Conservation (phyloP, 2,888 invertebrate genomes). For the Chalcis sispes region DNA sequence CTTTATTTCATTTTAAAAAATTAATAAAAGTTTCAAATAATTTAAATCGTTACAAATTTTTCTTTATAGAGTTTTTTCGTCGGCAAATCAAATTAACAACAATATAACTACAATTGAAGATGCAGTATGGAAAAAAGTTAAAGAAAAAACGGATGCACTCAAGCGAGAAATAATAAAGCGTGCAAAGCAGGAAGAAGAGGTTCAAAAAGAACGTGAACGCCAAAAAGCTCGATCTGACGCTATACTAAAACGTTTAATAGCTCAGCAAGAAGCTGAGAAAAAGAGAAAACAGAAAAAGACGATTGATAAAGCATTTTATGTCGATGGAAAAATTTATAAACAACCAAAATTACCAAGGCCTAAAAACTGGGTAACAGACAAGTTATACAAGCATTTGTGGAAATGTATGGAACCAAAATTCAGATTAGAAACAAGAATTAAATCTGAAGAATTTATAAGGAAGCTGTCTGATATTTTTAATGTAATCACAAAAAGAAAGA, state of each 20-base stretch:
- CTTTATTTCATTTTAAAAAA: not conserved
- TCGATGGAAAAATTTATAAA: slow-evolving; percentile 69
- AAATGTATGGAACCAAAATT: slow-evolving; percentile 66
- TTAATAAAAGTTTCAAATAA: not conserved
- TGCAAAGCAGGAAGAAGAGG: slow-evolving; percentile 1
- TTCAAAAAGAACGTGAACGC: not conserved
- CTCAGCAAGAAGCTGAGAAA: slow-evolving; percentile 4
- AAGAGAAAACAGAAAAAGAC: slow-evolving; percentile 46
- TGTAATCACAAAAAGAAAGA: slow-evolving; percentile 61
- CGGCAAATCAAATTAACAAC: too few species aligned
- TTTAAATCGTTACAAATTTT: too few species aligned
- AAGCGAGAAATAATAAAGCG: too few species aligned
- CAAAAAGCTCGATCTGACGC: slow-evolving; percentile 25
- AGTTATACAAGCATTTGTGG: slow-evolving; percentile 68
- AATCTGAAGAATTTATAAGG: slow-evolving; percentile 66
- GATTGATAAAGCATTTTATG: slow-evolving; percentile 65
- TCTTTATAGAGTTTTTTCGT: too few species aligned
- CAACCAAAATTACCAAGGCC: slow-evolving; percentile 66
- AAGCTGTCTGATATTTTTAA: slow-evolving; percentile 58
- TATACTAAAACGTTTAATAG: slow-evolving; percentile 4
- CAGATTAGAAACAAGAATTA: slow-evolving; percentile 60
- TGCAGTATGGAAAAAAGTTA: too few species aligned
- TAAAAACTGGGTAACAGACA: slow-evolving; percentile 67
- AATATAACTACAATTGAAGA: too few species aligned
- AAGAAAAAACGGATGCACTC: too few species aligned